Percentiles rank a stretch among this genome's conserved stretches.
Conservation (phyloP, 2,888 invertebrate genomes). For the Syritta pipiens region DNA sequence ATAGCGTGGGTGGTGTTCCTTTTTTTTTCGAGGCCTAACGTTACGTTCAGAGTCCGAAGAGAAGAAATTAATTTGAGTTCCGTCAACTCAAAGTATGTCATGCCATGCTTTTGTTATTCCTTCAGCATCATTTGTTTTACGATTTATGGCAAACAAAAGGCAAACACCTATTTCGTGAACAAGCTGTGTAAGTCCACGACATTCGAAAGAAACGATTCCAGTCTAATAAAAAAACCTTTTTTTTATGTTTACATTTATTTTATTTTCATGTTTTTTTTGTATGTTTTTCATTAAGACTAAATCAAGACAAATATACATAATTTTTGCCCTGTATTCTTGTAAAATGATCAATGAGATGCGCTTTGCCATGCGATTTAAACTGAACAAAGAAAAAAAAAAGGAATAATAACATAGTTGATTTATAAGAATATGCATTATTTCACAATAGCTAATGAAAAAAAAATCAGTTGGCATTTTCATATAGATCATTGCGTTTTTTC, state of each 20-base stretch:
- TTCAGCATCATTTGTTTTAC: no score
- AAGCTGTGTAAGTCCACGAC: no score
- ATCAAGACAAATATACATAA: slow-evolving; percentile 57
- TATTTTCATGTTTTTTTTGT: slow-evolving; percentile 48
- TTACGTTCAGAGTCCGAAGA: no score
- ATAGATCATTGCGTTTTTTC: slow-evolving; percentile 22
- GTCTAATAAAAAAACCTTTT: background rate
- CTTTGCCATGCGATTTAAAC: slow-evolving; percentile 7
- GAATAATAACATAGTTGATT: slow-evolving; percentile 43
- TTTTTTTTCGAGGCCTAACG: no score
- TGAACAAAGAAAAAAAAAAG: slow-evolving; percentile 27
- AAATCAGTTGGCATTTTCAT: slow-evolving; percentile 15
- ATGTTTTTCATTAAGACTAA: slow-evolving; percentile 48
- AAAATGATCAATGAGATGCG: slow-evolving; percentile 60
- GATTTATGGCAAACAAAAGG: no score
- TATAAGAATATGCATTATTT: slow-evolving; percentile 43
- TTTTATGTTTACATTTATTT: slow-evolving; percentile 44
- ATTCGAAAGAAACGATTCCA: no score
- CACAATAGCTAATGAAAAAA: slow-evolving; percentile 40
- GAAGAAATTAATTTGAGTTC: no score
- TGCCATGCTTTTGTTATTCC: no score
- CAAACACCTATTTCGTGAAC: no score
- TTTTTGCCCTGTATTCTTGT: slow-evolving; percentile 58
- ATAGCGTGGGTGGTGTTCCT: no score
- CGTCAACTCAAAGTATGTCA: no score